phyloP scores from a whole-genome alignment of 2,797 vertebrate genomes.

The Poecilia wingei region DNA sequence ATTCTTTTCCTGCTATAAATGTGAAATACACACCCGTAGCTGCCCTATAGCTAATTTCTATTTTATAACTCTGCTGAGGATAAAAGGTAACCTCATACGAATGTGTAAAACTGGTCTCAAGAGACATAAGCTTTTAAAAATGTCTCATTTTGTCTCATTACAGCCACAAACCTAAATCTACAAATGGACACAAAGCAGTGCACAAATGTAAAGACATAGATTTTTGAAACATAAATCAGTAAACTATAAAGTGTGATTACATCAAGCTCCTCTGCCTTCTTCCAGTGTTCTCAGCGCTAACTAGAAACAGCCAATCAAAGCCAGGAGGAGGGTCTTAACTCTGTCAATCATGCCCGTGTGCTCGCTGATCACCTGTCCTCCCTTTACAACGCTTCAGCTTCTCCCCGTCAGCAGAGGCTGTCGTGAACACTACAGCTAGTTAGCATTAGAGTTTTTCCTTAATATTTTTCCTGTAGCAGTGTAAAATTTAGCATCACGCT shows the following conservation, averaged over 20 bases:
- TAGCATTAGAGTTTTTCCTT: no score
- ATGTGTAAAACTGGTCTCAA: neutral
- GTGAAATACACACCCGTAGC: slow-evolving; percentile 37
- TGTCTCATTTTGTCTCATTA: neutral
- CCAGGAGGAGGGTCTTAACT: no score
- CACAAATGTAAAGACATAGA: neutral
- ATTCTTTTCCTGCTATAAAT: slow-evolving; percentile 42
- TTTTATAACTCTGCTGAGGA: neutral
- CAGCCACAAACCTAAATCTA: neutral
- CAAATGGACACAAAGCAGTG: neutral
- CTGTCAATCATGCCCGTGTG: no score
- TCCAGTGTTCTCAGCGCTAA: no score
- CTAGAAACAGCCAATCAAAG: no score
- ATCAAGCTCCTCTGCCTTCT: neutral
- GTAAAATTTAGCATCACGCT: no score
- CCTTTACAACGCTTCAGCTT: no score
- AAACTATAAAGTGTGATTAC: neutral
- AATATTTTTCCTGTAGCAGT: no score
- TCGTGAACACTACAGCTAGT: no score
- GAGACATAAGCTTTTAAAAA: neutral
- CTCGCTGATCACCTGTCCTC: no score
- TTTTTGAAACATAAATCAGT: neutral
- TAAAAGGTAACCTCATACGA: neutral
- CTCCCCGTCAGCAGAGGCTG: no score
- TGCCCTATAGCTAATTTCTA: slow-evolving; percentile 1